phyloP scores from a whole-genome alignment of 2,888 invertebrate genomes.

The Cosmia pyralina region DNA sequence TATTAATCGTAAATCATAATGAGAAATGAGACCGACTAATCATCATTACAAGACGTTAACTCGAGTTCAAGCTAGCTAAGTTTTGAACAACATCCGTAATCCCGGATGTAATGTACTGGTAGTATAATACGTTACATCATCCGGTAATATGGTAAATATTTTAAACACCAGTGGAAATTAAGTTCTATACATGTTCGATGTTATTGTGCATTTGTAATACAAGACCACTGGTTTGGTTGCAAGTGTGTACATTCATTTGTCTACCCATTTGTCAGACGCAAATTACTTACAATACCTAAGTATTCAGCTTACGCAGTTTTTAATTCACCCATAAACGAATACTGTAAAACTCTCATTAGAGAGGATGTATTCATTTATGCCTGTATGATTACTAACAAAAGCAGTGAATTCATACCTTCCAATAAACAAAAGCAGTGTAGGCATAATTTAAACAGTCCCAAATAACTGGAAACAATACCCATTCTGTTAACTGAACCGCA shows the following conservation, averaged over 20 bases:
- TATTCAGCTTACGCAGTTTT: not conserved
- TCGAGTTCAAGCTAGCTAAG: not conserved
- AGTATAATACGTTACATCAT: not conserved
- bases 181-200: not conserved
- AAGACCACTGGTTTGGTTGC: not conserved
- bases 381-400: not conserved
- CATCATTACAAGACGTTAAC: not conserved
- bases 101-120: not conserved
- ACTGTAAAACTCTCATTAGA: not conserved
- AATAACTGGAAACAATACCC: slow-evolving; percentile 7
- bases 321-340: not conserved
- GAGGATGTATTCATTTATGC: not conserved
- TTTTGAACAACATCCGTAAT: slow-evolving; percentile 8
- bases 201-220: not conserved
- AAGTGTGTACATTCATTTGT: not conserved
- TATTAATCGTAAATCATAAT: not conserved
- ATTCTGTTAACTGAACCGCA: slow-evolving; percentile 33
- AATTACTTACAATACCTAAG: not conserved
- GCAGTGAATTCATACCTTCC: not conserved
- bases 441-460: not conserved
- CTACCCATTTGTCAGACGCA: not conserved
- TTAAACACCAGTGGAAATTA: not conserved
- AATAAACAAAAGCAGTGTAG: not conserved
- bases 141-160: not conserved
- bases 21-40: not conserved